A percentile compares a stretch with the other conserved stretches of the same genome.
These are phyloP conservation scores for Vultur gryphus DNA, from an alignment of 2,797 vertebrate species.

Conservation along the genomic window DNA sequence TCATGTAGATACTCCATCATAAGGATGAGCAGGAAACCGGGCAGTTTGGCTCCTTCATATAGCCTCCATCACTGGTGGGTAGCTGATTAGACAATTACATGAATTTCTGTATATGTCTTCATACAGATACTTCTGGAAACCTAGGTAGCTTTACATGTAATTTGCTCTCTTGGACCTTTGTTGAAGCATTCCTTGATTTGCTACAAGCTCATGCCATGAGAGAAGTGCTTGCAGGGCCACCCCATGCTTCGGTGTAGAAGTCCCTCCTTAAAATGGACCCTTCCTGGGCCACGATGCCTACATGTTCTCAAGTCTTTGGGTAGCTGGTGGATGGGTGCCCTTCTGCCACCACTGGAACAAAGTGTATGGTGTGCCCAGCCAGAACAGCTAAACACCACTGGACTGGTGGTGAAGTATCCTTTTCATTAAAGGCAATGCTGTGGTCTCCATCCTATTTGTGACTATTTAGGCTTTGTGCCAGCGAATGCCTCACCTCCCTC, in stretches of 20 bases:
- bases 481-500: neutral
- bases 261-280: neutral
- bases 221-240: neutral
- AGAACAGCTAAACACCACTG: neutral
- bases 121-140: neutral
- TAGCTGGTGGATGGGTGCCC: neutral
- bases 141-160: neutral
- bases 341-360: neutral
- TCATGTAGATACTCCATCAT: neutral
- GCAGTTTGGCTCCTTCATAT: neutral
- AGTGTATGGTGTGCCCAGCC: too few species aligned
- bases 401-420: neutral
- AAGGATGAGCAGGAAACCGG: neutral
- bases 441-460: neutral
- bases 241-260: accelerated
- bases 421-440: neutral
- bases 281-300: too few species aligned
- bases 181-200: neutral
- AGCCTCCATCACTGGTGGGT: neutral
- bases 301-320: neutral
- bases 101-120: neutral
- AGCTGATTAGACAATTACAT: neutral
- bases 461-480: neutral
- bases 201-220: neutral
- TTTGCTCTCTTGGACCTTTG: neutral